A percentile compares a stretch with the other conserved stretches of the same genome.
phyloP scores from a whole-genome alignment of 2,113 vertebrate species.

The Gadus chalcogrammus region DNA sequence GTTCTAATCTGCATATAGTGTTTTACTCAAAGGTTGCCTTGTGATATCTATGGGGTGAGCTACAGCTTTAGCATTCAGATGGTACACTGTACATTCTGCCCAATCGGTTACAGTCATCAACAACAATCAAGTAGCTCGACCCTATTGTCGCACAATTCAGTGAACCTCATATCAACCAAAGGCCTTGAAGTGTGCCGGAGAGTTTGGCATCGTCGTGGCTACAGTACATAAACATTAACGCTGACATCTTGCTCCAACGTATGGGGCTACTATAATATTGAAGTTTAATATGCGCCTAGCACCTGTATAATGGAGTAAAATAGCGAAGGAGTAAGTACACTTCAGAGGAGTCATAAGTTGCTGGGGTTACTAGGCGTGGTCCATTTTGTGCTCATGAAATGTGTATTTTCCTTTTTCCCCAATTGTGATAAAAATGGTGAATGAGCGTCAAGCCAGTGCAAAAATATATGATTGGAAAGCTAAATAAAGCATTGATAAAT shows the following conservation, averaged over 20 bases:
- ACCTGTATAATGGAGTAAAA: not conserved
- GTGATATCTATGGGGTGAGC: not conserved
- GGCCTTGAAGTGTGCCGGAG: constrained; percentile 6
- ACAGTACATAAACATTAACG: not conserved
- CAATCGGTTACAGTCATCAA: constrained; percentile 5
- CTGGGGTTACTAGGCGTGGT: constrained; percentile 22
- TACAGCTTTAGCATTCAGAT: not conserved
- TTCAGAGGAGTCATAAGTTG: constrained; percentile 32
- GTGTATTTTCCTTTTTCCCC: not conserved
- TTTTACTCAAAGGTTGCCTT: not conserved
- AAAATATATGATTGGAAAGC: not conserved
- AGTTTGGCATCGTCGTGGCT: constrained; percentile 7
- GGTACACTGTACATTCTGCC: not conserved
- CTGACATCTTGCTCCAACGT: not conserved
- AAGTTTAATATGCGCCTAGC: not conserved
- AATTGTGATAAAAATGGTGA: not conserved
- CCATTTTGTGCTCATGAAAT: constrained; percentile 4
- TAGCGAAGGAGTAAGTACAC: constrained; percentile 51
- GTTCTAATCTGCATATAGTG: not conserved
- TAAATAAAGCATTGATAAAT: not conserved
- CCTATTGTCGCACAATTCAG: not conserved
- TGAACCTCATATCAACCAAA: constrained; percentile 18
- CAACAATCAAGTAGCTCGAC: constrained; percentile 8
- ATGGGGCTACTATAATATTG: too few species aligned
- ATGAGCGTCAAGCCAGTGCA: too few species aligned